Percentiles rank a stretch among this genome's conserved stretches.
Conservation (phyloP, 2,888 invertebrate species). For the Dynastes tityus region DNA sequence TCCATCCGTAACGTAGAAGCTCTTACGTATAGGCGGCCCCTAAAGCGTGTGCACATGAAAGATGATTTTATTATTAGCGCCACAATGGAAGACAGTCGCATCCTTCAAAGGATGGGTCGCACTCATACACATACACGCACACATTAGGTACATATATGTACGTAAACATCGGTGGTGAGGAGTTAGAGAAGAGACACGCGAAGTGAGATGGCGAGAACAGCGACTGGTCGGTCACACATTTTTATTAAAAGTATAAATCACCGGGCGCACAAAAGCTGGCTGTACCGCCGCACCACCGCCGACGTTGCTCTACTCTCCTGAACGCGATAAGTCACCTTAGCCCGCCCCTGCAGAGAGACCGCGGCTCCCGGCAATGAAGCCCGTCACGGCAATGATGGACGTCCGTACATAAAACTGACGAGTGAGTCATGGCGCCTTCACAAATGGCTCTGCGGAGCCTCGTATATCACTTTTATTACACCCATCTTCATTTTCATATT, state of each 20-base stretch:
- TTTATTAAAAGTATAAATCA: slow-evolving; percentile 79
- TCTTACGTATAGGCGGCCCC: slow-evolving; percentile 13
- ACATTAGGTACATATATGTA: slow-evolving; percentile 35
- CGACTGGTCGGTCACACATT: slow-evolving; percentile 70
- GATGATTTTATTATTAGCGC: slow-evolving; percentile 57
- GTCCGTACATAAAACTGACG: slow-evolving; percentile 84
- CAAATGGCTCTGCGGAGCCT: slow-evolving; percentile 85
- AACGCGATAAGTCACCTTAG: slow-evolving; percentile 71
- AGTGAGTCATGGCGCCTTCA: slow-evolving; percentile 79
- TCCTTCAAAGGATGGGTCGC: slow-evolving; percentile 56
- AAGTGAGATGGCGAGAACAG: slow-evolving; percentile 42
- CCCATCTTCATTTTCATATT: slow-evolving; percentile 76
- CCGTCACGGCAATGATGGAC: slow-evolving; percentile 82
- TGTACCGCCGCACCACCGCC: slow-evolving; percentile 60
- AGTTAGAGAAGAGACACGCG: slow-evolving; percentile 24
- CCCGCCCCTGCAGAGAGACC: slow-evolving; percentile 67
- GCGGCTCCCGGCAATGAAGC: slow-evolving; percentile 73
- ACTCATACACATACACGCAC: slow-evolving; percentile 46
- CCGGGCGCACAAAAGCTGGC: slow-evolving; percentile 76
- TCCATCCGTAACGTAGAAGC: slow-evolving; percentile 11
- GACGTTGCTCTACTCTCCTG: slow-evolving; percentile 54
- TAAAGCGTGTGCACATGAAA: slow-evolving; percentile 47
- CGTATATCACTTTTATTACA: slow-evolving; percentile 87
- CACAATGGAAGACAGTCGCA: slow-evolving; percentile 56
- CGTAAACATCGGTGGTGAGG: slow-evolving; percentile 43